Conservation (phyloP, 2,113 vertebrate species). For the Phyllopteryx taeniolatus region DNA sequence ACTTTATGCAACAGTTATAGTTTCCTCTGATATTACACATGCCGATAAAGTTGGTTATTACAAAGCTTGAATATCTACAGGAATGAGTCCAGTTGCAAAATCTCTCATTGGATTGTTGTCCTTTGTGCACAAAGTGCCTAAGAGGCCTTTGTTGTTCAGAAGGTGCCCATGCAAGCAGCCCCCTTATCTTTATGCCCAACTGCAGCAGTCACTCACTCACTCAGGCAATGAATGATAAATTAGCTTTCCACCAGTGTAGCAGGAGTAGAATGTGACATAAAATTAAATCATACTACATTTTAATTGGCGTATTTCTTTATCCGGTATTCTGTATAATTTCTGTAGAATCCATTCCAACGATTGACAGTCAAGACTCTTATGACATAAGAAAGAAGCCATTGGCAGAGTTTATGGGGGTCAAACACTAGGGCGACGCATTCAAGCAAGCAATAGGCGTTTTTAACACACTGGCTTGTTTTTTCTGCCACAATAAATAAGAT, state of each 20-base stretch:
- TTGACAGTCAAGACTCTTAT: not conserved
- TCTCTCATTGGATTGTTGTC: slow-evolving; percentile 48
- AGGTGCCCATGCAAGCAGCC: slow-evolving; percentile 27
- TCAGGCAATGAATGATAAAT: slow-evolving; percentile 2
- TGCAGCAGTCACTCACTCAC: slow-evolving; percentile 7
- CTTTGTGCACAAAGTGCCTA: slow-evolving; percentile 7
- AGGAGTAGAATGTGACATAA: not conserved
- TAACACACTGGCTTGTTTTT: not conserved
- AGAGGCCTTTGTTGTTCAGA: slow-evolving; percentile 41
- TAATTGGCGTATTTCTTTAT: not conserved
- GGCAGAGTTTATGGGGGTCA: slow-evolving; percentile 21
- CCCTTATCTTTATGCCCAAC: slow-evolving; percentile 29
- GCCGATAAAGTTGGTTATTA: not conserved
- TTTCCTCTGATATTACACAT: not conserved
- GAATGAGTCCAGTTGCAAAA: slow-evolving; percentile 32
- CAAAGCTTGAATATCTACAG: slow-evolving; percentile 8
- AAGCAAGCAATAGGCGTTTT: not conserved
- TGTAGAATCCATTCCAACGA: not conserved
- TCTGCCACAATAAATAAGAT: no score
- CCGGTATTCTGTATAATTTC: not conserved
- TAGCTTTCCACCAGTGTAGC: slow-evolving; percentile 12
- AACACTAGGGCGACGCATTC: not conserved
- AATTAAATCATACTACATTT: not conserved
- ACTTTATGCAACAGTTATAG: no score
- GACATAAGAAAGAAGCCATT: not conserved